phyloP scores from a whole-genome alignment of 2,797 vertebrate genomes.

The Micropoecilia bifurca region DNA sequence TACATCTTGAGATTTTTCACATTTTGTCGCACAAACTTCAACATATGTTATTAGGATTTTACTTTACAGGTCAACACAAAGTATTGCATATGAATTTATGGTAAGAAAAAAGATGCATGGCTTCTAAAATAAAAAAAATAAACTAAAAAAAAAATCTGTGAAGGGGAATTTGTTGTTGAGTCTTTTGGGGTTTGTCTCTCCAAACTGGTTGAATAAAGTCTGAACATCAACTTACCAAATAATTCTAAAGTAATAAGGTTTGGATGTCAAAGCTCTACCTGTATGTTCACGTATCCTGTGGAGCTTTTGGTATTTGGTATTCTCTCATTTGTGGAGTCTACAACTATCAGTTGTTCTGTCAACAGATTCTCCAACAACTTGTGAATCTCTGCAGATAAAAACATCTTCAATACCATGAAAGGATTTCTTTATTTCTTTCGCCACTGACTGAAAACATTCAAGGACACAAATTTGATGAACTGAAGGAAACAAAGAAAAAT shows the following conservation, averaged over 20 bases:
- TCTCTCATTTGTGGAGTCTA: not conserved
- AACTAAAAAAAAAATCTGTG: not conserved
- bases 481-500: not conserved
- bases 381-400: not conserved
- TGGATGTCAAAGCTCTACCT: not conserved
- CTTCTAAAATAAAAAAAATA: not conserved
- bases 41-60: not conserved
- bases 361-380: not conserved
- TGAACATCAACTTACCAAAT: not conserved
- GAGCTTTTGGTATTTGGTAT: not conserved
- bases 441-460: slow-evolving; percentile 28
- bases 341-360: not conserved
- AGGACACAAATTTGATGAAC: slow-evolving; percentile 13
- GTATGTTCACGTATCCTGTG: not conserved
- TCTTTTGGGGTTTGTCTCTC: too few species aligned
- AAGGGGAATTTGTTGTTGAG: not conserved
- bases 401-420: slow-evolving; percentile 13
- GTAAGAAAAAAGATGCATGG: not conserved
- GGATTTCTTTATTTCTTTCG: slow-evolving; percentile 14
- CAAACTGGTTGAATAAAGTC: not conserved
- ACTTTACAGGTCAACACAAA: not conserved
- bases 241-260: not conserved
- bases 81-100: not conserved
- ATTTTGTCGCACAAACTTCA: not conserved
- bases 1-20: not conserved